phyloP scores from a whole-genome alignment of 2,888 invertebrate species.

The Rotaria macrura region DNA sequence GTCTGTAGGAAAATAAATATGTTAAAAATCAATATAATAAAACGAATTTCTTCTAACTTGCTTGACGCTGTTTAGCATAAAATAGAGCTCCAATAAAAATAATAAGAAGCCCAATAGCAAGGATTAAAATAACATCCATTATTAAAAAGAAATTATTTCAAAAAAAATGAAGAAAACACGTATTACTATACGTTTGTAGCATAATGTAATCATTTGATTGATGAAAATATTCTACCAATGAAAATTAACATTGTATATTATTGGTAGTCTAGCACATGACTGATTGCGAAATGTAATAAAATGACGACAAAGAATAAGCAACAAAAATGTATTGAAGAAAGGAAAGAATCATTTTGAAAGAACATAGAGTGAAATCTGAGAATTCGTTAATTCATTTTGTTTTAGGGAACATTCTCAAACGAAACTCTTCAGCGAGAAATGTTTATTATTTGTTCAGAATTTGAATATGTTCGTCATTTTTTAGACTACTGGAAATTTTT shows the following conservation, averaged over 20 bases:
- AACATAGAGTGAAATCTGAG: too few species aligned
- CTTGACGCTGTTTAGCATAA: not conserved
- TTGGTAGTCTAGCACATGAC: too few species aligned
- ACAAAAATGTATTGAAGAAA: not conserved
- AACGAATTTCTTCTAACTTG: not conserved
- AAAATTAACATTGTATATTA: not conserved
- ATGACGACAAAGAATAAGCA: not conserved
- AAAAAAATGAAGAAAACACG: not conserved
- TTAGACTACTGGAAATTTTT: too few species aligned
- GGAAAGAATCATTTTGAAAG: not conserved
- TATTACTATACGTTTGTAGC: not conserved
- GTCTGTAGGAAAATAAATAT: not conserved
- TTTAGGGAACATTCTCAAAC: too few species aligned
- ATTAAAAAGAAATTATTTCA: not conserved
- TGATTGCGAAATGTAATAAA: too few species aligned
- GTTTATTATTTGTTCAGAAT: too few species aligned
- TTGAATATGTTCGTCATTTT: too few species aligned
- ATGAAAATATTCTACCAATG: not conserved
- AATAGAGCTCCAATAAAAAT: not conserved
- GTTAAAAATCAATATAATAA: not conserved
- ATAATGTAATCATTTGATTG: not conserved
- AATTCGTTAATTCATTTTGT: too few species aligned
- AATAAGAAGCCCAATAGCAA: not conserved
- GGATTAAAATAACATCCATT: not conserved
- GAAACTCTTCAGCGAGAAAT: too few species aligned